phyloP scores from a whole-genome alignment of 2,797 vertebrate genomes.

The Buceros bicornis region DNA sequence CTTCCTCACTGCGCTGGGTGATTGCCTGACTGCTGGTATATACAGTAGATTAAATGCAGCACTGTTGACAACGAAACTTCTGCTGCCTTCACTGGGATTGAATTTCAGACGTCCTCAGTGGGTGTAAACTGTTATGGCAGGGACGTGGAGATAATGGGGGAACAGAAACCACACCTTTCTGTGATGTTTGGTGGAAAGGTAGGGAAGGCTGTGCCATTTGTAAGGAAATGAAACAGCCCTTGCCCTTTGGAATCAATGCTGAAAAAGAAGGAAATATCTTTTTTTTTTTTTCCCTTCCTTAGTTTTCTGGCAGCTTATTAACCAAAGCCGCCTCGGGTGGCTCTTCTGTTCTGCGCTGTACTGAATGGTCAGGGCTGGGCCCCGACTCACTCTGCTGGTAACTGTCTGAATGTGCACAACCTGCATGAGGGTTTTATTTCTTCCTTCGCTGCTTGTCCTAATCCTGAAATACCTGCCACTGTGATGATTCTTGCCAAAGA shows the following conservation, averaged over 20 bases:
- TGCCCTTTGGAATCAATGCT: background rate
- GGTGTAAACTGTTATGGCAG: background rate
- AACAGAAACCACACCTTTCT: background rate
- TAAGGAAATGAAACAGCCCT: background rate
- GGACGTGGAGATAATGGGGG: background rate
- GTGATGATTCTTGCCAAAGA: constrained; percentile 40
- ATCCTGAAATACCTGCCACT: constrained; percentile 56
- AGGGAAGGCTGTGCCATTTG: background rate
- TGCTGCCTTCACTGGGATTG: background rate
- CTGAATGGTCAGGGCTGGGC: constrained; percentile 65
- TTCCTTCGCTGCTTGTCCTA: constrained; percentile 40
- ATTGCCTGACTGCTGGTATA: background rate
- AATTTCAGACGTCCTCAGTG: background rate
- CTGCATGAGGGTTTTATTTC: constrained; percentile 13
- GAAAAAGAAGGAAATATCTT: background rate
- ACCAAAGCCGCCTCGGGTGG: background rate
- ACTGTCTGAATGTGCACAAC: constrained; percentile 27
- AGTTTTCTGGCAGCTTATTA: background rate
- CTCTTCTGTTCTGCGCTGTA: background rate
- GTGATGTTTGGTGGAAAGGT: background rate
- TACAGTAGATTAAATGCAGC: background rate
- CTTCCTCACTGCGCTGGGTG: rapidly evolving
- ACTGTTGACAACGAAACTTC: background rate
- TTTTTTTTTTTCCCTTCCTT: background rate
- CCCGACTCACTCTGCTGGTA: constrained; percentile 41